Percentiles rank a stretch among this genome's conserved stretches.
Evolutionary conservation across 2,888 invertebrate genomes (phyloP).

Genomic region (Heliothis peltigera): DNA sequence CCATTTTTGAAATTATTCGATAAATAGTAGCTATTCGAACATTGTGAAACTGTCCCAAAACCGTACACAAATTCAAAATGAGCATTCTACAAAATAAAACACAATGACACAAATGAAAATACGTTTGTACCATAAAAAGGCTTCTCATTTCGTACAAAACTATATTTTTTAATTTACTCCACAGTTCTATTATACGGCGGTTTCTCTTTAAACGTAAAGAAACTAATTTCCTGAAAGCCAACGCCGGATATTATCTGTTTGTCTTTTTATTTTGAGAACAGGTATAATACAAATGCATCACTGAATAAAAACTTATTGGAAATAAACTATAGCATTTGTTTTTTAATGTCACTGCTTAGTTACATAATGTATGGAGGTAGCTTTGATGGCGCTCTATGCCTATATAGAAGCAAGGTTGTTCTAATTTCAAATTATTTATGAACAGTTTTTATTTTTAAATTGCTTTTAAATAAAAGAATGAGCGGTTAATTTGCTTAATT

Average conservation of each 20-base stretch:
- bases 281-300: conserved; percentile 6
- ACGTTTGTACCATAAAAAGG: no score
- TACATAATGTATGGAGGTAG: conserved; percentile 32
- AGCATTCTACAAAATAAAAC: no score
- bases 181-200: neutral
- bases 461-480: conserved; percentile 4
- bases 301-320: conserved; percentile 25
- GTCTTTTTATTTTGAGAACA: conserved; percentile 19
- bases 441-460: neutral
- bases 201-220: conserved; percentile 1
- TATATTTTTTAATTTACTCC: neutral
- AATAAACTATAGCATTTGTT: neutral
- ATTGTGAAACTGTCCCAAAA: no score
- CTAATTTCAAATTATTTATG: neutral
- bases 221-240: conserved; percentile 37
- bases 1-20: no score
- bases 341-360: neutral
- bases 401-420: no score
- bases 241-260: conserved; percentile 28
- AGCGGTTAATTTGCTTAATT: neutral
- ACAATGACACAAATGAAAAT: no score
- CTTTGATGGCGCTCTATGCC: no score
- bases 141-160: conserved; percentile 1
- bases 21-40: no score
- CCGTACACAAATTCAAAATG: no score